Evolutionary conservation across 1,140 invertebrate species (phyloP), one percentile per base, ranked within the genome.

Genomic region (Drosophila quadrilineata): DNA sequence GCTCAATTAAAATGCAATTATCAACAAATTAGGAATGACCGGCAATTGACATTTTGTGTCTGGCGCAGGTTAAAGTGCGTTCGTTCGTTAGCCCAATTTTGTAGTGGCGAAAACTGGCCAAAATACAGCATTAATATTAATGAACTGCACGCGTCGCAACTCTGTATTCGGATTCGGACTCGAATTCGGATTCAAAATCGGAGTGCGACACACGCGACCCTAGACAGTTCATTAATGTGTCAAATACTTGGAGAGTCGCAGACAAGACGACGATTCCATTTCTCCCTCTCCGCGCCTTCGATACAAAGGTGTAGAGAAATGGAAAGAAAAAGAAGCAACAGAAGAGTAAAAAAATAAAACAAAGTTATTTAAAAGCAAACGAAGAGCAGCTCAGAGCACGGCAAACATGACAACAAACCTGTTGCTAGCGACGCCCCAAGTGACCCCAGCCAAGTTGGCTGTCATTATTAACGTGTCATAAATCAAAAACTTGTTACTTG

Each of bases 151-250:
- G 41, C 35, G 19, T 33, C 31, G 41, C 36, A 16, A 38, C 29
- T 8, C 2, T 8, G 35, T 10, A 31, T 12, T 14, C 40, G 36
- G 36, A 17, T 12, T n/a, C 31, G 31, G 14, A 12, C 14, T 35
- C 4, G 31, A 35, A 3, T 35, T 43, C 19, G 40, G 40, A 10
- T 21, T 12, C 4, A 10, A 35, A 24, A 41, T 10, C 12, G n/a
- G 49, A 46, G 53, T 59, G 33, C 57, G 57, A 63, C 70, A 84
- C 77, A 84, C 77, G 79, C 79, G 74, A 84, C 74, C 79, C 53
- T 66, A 16, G 62, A 70, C 79, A 71, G 77, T 84, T 77, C 79
- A 84, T 85, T 85, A 85, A 85, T 85, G 75, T 85, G 79, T 85
- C 79, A 79, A 85, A 86, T 75, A 79, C 57, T 77, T 41, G 52